These are phyloP conservation scores for Parazoanthus atlanticus DNA, from an alignment of 92 coral and sea anemone species.

Conservation along the genomic window DNA sequence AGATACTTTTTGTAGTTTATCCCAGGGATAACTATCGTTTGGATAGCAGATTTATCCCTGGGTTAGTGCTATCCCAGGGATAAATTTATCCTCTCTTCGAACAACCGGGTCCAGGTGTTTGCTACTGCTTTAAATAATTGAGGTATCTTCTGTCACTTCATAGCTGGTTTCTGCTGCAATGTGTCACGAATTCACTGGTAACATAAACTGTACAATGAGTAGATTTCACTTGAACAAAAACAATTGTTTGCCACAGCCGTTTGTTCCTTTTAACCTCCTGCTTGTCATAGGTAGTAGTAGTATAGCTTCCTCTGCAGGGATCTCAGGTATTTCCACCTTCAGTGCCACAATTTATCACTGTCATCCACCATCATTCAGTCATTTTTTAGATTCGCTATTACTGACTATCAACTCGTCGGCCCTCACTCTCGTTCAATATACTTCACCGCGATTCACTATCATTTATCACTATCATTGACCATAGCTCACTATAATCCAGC, in stretches of 20 bases:
- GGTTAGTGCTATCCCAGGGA: no score
- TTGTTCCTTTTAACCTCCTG: background rate
- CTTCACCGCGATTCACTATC: background rate
- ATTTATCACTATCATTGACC: background rate
- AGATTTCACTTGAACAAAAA: background rate
- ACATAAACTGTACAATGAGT: background rate
- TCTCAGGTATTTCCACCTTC: background rate
- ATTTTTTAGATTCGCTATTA: no score
- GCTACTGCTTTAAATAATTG: no score
- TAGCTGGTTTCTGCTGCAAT: no score
- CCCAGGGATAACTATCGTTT: no score
- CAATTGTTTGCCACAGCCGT: background rate
- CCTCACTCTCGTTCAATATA: background rate
- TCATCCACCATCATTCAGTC: background rate
- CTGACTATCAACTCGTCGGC: background rate
- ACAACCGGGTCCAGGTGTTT: no score
- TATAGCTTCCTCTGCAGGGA: background rate
- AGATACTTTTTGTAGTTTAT: no score
- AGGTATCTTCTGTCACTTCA: no score
- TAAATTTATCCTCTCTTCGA: no score
- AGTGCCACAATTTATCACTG: background rate
- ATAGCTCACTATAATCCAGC: no score
- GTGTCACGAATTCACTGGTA: no score
- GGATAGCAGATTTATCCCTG: no score
- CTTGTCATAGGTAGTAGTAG: background rate